Conservation (phyloP, 2,113 vertebrate species). For the Onychostruthus taczanowskii region DNA sequence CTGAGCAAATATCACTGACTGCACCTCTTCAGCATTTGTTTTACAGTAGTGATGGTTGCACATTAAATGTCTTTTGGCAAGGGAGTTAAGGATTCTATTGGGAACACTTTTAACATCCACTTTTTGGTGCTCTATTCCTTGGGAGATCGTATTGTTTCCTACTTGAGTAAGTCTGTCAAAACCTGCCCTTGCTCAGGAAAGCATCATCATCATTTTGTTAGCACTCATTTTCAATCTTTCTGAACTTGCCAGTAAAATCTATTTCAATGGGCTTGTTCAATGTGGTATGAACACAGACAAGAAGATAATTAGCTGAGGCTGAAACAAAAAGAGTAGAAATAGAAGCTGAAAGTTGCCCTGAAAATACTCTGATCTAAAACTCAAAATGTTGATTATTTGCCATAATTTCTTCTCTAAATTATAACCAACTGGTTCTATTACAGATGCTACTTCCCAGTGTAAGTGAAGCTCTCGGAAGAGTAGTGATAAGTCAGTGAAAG, state of each 20-base stretch:
- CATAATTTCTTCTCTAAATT: slow-evolving; percentile 4
- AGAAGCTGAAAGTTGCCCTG: not conserved
- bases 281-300: not conserved
- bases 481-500: slow-evolving; percentile 4
- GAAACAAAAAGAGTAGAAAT: not conserved
- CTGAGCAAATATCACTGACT: slow-evolving; percentile 40
- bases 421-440: not conserved
- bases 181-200: not conserved
- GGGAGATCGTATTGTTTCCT: slow-evolving; percentile 2
- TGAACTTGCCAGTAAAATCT: slow-evolving; percentile 4
- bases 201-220: not conserved
- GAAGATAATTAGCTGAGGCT: not conserved
- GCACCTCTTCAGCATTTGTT: slow-evolving; percentile 34
- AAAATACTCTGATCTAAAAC: not conserved
- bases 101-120: not conserved
- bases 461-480: slow-evolving; percentile 12
- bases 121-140: slow-evolving; percentile 11
- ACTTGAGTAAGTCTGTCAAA: slow-evolving; percentile 17
- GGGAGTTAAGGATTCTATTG: slow-evolving; percentile 9
- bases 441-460: not conserved
- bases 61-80: slow-evolving; percentile 30
- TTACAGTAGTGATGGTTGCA: slow-evolving; percentile 23
- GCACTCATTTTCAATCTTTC: slow-evolving; percentile 6
- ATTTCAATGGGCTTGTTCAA: not conserved
- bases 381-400: not conserved